These are phyloP conservation scores for Chloroceryle aenea DNA, from an alignment of 2,113 vertebrate genomes.

Conservation along the genomic window DNA sequence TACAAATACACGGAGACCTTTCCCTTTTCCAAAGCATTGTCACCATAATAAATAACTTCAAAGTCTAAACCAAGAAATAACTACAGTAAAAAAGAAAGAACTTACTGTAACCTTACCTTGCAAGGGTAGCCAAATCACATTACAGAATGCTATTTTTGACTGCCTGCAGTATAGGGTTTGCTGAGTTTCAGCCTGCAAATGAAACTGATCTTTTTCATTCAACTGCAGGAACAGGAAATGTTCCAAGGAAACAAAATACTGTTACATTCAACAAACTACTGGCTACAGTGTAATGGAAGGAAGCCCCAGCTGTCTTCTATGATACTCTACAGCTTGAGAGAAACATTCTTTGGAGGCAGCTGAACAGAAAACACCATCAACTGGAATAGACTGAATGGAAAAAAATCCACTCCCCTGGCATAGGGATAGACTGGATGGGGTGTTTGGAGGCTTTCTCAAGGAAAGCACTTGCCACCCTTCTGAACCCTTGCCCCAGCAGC, in stretches of 20 bases:
- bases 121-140: background rate
- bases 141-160: background rate
- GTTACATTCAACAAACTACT: background rate
- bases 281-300: background rate
- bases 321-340: background rate
- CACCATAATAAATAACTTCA: background rate
- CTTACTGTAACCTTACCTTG: slow-evolving; percentile 1
- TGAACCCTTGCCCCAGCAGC: background rate
- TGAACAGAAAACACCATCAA: background rate
- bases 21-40: background rate
- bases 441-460: background rate
- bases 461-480: background rate
- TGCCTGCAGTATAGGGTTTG: background rate
- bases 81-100: background rate
- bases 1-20: background rate
- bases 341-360: background rate
- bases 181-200: slow-evolving; percentile 47
- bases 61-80: background rate
- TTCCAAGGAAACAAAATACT: background rate
- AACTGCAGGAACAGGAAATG: background rate
- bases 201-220: background rate
- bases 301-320: background rate
- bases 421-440: rapidly evolving
- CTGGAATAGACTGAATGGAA: background rate
- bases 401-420: background rate